Conservation (phyloP, 2,888 invertebrate species). For the Trichogramma dendrolimi region DNA sequence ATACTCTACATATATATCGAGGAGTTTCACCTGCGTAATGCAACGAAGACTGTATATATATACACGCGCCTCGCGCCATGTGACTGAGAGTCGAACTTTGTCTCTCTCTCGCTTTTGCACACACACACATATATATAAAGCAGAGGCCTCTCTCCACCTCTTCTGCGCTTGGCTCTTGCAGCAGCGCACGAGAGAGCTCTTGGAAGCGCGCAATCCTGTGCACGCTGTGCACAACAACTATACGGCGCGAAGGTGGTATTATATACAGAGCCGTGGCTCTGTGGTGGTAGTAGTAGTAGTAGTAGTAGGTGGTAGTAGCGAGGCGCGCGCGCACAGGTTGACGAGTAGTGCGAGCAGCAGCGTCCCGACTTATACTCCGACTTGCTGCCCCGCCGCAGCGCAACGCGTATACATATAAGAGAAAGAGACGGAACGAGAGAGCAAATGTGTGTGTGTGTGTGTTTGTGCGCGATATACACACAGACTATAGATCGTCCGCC, state of each 20-base stretch:
- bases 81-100: constrained; percentile 43
- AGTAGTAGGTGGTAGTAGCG: constrained; percentile 3
- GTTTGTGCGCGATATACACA: neutral
- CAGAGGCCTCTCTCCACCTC: neutral
- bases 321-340: constrained; percentile 37
- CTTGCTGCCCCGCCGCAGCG: no score
- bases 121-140: neutral
- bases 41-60: no score
- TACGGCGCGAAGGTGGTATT: no score
- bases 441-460: constrained; percentile 11
- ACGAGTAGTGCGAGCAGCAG: constrained; percentile 32
- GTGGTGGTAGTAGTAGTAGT: neutral
- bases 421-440: constrained; percentile 14
- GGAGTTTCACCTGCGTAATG: no score
- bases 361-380: no score
- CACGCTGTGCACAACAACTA: no score
- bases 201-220: no score
- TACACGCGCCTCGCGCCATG: constrained; percentile 40
- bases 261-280: no score
- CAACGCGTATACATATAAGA: no score
- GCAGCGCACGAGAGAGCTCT: neutral
- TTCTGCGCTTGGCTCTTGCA: neutral
- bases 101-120: neutral
- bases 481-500: neutral
- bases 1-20: no score